phyloP scores from a whole-genome alignment of 2,797 vertebrate species.

The Gymnothorax javanicus region DNA sequence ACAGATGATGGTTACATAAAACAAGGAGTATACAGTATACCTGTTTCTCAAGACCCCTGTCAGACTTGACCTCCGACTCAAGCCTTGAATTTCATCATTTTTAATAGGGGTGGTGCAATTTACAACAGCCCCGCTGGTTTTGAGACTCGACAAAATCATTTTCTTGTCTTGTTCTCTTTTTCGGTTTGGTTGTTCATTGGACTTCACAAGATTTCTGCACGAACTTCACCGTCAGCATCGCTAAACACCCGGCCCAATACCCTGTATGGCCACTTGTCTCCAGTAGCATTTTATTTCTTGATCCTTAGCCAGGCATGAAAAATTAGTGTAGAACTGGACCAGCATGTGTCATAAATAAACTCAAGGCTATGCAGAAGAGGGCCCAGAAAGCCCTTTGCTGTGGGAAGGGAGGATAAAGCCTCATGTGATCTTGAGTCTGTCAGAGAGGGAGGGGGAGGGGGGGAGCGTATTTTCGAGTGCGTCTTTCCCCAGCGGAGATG shows the following conservation, averaged over 20 bases:
- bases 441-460: constrained; percentile 53
- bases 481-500: constrained; percentile 55
- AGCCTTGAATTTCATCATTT: constrained; percentile 68
- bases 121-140: constrained; percentile 51
- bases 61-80: constrained; percentile 56
- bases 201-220: neutral
- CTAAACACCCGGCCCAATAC: neutral
- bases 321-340: constrained; percentile 64
- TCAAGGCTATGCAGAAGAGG: constrained; percentile 66
- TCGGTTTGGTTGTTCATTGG: neutral
- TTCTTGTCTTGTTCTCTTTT: constrained; percentile 26
- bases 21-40: constrained; percentile 54
- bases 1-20: neutral
- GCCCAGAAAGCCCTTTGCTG: constrained; percentile 67
- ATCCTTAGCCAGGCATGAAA: constrained; percentile 65
- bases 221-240: neutral
- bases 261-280: constrained; percentile 51
- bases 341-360: constrained; percentile 73
- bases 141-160: constrained; percentile 32
- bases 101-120: constrained; percentile 50
- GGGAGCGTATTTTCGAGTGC: neutral
- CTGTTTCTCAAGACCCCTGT: constrained; percentile 47
- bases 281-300: constrained; percentile 68
- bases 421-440: constrained; percentile 74
- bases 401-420: constrained; percentile 66